Base-by-base conservation (phyloP, 2,888 invertebrate species). In the Melipona beecheii region DNA sequence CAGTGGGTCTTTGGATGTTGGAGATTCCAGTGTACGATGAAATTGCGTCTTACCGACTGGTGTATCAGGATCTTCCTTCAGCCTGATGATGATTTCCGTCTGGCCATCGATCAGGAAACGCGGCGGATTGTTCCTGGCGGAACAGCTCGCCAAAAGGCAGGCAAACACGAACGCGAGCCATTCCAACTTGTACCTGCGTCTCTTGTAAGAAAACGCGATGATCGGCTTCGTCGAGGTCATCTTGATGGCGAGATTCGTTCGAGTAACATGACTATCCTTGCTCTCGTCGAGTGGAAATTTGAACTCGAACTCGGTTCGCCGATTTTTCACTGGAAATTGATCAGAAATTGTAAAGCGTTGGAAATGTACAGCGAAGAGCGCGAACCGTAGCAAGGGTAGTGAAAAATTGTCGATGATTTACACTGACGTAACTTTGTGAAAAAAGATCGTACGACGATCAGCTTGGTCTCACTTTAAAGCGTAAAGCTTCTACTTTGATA, bases 21-120 rank as follows among this genome's bases (percentile, higher is more conserved):
- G 43, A 43, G n/a, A 15, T n/a, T 56, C n/a, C n/a, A n/a, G n/a
- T 56, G n/a, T 56, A 56, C 56, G 15, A 81, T 64, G 69, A 68
- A 66, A 70, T 80, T 87, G 19, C 54, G 81, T 68, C 97, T 96
- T 95, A 98, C 98, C 98, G 88, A 97, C 96, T 89, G 97, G 97
- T 64, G 98, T 98, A 91, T 98, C 98, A 75, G 96, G 95, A 73
- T 98, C 98, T 95, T 98, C 98, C 94, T 98, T 98, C 92, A 98
- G 95, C 93, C 98, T 96, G 91, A 98, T 96, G 87, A 98, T 98
- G 91, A 98, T 98, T 95, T 98, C 98, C 88, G 98, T 97, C 94
- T 98, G 98, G 83, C 97, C 98, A 92, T 98, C 97, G 93, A 97
- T 97, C 80, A 98, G 95, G 94, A 98, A 98, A 85, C 97, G 96